These are phyloP conservation scores for Picus viridis DNA, from an alignment of 2,797 vertebrate species.

Conservation along the genomic window DNA sequence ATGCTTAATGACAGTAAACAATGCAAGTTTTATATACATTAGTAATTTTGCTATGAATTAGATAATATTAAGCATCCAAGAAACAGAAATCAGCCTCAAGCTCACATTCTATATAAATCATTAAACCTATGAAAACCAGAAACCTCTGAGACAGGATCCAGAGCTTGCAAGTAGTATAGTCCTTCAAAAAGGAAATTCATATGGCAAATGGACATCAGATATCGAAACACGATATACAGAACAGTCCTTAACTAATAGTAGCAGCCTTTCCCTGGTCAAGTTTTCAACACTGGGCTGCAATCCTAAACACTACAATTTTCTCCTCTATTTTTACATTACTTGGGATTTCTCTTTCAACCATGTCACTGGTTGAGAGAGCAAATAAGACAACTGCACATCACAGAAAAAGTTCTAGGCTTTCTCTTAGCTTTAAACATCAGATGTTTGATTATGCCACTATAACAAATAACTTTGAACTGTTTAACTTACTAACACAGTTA, in stretches of 20 bases:
- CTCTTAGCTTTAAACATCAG: slow-evolving; percentile 68
- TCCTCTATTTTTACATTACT: slow-evolving; percentile 48
- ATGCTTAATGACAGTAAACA: not conserved
- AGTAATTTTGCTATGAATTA: not conserved
- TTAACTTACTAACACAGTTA: slow-evolving; percentile 76
- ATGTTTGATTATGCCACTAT: slow-evolving; percentile 60
- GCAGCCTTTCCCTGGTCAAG: not conserved
- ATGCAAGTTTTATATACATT: not conserved
- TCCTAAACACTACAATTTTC: slow-evolving; percentile 32
- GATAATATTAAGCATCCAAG: not conserved
- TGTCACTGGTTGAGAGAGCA: slow-evolving; percentile 18
- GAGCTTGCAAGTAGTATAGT: not conserved
- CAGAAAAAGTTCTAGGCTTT: slow-evolving; percentile 56
- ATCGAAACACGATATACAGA: not conserved
- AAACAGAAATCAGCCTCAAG: not conserved
- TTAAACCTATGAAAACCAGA: not conserved
- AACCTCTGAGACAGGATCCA: not conserved
- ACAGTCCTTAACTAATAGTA: not conserved
- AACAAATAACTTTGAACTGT: slow-evolving; percentile 75
- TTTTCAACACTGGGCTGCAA: not conserved
- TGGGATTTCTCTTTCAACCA: slow-evolving; percentile 60
- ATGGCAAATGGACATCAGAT: not conserved
- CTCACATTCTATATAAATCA: not conserved
- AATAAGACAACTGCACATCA: slow-evolving; percentile 47
- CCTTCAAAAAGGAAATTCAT: not conserved